Evolutionary conservation across 37 sponge, comb jelly and placozoan species (phyloP), one percentile per base, ranked within the genome.

Genomic region (Mnemiopsis leidyi): DNA sequence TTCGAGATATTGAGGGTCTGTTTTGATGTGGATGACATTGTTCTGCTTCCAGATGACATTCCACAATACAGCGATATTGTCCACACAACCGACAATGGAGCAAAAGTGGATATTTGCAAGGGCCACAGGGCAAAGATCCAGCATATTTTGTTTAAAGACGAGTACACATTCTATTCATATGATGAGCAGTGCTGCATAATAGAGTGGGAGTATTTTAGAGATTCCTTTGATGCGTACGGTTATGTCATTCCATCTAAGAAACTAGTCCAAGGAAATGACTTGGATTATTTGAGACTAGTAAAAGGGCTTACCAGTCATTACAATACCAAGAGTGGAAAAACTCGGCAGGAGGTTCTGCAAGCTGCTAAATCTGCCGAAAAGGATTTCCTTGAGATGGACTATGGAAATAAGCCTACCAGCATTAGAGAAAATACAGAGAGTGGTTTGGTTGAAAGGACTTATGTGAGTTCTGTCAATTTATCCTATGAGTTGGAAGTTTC

Each of bases 221-320:
- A 40, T 7, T 85, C 48, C 39, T 85, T 85, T 39, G 90, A 85
- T 85, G 90, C 90, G 5, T 85, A 40, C 39, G 90, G 90, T 18
- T 85, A 32, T 28, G 90, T 85, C 26, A 85, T 38, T 39, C 36
- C 90, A n/a, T 1, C 23, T 5, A 38, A 40, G 25, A 28, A 38
- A 9, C 61, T 85, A 23, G 48, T 85, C 9, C n/a, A 25, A 23
- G 90, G 90, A 0, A 40, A 38, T 24, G 90, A 85, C 23, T 23
- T 85, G 7, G 61, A 85, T 28, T 85, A 85, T 25, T 23, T 40
- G 36, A 38, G 90, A 37, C 48, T 85, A 23, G 90, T 85, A 28
- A 85, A 85, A 40, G 90, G 90, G 0, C 28, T 23, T 9, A 21
- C 24, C 1, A 40, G 7, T 25, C 61, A 85, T 20, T 85, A 36